These are phyloP conservation scores for Megaptera novaeangliae DNA, from an alignment of 2,113 vertebrate species.

Conservation along the genomic window DNA sequence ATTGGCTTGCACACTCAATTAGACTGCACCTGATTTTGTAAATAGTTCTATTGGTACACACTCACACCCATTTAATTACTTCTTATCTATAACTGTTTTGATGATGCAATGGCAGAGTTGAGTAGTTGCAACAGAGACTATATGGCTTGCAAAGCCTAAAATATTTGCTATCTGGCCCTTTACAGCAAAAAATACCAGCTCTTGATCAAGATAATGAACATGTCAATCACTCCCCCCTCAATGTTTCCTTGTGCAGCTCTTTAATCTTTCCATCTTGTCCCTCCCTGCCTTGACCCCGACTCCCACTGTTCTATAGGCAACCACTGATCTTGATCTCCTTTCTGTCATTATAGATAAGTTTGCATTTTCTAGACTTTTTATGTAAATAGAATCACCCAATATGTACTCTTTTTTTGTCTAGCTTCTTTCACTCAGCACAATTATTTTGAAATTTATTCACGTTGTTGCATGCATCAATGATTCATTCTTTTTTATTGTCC, in stretches of 20 bases:
- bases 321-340: neutral
- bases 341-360: neutral
- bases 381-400: neutral
- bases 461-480: neutral
- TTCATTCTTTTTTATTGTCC: neutral
- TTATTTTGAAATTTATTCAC: neutral
- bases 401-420: neutral
- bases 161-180: neutral
- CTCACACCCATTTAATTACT: neutral
- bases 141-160: neutral
- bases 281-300: too few species aligned
- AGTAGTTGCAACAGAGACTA: neutral
- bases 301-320: neutral
- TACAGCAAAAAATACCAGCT: neutral
- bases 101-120: neutral
- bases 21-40: neutral
- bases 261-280: neutral
- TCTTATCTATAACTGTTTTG: neutral
- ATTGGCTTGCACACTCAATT: neutral
- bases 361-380: neutral
- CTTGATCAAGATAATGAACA: neutral
- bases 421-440: neutral
- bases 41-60: neutral
- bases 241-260: neutral
- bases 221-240: neutral